Percentiles rank a stretch among this genome's conserved stretches.
Evolutionary conservation across 2,797 vertebrate species (phyloP).

Genomic region (Danio aesculapii): DNA sequence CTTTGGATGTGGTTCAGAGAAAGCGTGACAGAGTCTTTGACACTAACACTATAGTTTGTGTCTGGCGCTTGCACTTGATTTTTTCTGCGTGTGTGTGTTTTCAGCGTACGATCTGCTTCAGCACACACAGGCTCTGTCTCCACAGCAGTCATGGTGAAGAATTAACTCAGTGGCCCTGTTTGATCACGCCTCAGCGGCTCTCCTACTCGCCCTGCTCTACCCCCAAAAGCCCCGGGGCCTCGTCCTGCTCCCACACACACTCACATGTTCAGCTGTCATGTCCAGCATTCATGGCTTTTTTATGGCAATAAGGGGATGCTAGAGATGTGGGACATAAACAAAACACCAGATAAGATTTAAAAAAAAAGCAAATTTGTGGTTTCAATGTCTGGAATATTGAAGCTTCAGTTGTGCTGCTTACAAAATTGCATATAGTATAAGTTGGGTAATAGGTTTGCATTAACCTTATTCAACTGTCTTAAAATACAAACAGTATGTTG

Average conservation of each 20-base stretch:
- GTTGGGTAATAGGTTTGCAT: too few relatives aligned
- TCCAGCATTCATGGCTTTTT: slow-evolving; percentile 42
- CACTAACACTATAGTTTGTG: slow-evolving; percentile 59
- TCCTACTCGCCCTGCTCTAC: slow-evolving; percentile 23
- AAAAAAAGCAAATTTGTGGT: slow-evolving; percentile 24
- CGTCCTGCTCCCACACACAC: slow-evolving; percentile 32
- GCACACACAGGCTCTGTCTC: slow-evolving; percentile 38
- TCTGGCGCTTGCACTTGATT: slow-evolving; percentile 56
- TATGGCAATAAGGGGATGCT: slow-evolving; percentile 34
- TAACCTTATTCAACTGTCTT: too few relatives aligned
- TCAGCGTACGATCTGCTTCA: slow-evolving; percentile 47
- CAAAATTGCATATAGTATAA: too few relatives aligned
- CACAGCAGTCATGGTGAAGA: slow-evolving; percentile 40
- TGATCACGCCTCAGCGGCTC: slow-evolving; percentile 55
- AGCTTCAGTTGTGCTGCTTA: background rate
- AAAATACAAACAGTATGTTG: too few relatives aligned
- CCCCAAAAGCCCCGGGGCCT: slow-evolving; percentile 46
- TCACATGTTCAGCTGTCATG: slow-evolving; percentile 50
- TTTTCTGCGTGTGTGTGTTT: slow-evolving; percentile 41
- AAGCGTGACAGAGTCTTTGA: slow-evolving; percentile 50
- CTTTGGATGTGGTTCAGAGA: slow-evolving; percentile 48
- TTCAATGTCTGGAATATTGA: background rate
- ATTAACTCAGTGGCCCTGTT: slow-evolving; percentile 56
- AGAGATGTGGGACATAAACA: slow-evolving; percentile 26
- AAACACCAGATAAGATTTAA: background rate